Percentiles rank a stretch among this genome's conserved stretches.
Evolutionary conservation across 2,113 vertebrate species (phyloP).

Genomic region (Dermatemys mawii): DNA sequence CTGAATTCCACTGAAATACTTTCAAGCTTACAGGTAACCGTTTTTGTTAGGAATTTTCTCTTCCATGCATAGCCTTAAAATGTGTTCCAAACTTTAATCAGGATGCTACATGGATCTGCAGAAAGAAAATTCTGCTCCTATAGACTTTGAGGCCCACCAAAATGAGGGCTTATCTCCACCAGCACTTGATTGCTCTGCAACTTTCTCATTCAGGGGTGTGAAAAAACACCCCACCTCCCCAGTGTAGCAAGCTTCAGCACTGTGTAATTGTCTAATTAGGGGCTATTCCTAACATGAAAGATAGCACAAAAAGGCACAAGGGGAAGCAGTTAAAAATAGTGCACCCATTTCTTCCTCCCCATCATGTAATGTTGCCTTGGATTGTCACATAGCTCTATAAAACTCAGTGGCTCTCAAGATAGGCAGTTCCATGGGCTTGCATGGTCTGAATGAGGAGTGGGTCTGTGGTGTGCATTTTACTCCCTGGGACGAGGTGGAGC

Average conservation of each 20-base stretch:
- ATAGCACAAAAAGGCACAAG: too few relatives aligned
- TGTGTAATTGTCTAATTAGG: not conserved
- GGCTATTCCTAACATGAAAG: not conserved
- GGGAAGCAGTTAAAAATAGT: not conserved
- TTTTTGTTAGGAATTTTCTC: not conserved
- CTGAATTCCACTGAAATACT: not conserved
- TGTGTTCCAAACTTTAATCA: not conserved
- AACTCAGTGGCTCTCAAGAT: not conserved
- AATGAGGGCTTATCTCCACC: rapidly evolving
- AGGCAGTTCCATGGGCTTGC: not conserved
- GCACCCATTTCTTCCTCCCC: not conserved
- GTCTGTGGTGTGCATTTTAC: not conserved
- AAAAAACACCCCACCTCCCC: too few relatives aligned
- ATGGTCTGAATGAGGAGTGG: too few relatives aligned
- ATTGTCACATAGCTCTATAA: not conserved
- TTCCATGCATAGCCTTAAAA: not conserved
- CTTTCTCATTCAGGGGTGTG: too few relatives aligned
- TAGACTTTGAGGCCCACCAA: not conserved
- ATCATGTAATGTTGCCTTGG: not conserved
- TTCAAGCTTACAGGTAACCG: too few relatives aligned
- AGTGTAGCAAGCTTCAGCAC: too few relatives aligned
- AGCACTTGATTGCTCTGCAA: too few relatives aligned
- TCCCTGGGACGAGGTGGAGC: not conserved
- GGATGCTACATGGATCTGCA: not conserved
- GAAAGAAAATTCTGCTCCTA: not conserved